Conservation (phyloP, 2,888 invertebrate species). For the Erannis defoliaria region DNA sequence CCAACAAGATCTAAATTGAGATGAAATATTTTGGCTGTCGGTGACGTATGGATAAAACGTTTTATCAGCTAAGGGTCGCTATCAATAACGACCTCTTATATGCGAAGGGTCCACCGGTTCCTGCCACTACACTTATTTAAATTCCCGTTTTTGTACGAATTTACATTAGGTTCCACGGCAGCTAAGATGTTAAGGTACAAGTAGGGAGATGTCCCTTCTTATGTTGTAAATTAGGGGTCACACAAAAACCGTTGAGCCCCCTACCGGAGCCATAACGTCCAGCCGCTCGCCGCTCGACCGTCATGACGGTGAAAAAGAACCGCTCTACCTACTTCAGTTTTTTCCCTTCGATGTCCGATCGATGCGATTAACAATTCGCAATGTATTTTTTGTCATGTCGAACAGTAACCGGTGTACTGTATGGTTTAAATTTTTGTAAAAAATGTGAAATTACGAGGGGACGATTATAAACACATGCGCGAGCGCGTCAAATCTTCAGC, state of each 20-base stretch:
- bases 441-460: slow-evolving; percentile 82
- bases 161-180: slow-evolving; percentile 82
- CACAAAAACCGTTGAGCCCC: slow-evolving; percentile 85
- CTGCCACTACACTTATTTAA: slow-evolving; percentile 82
- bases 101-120: slow-evolving; percentile 71
- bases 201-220: slow-evolving; percentile 77
- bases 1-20: neutral
- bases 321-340: slow-evolving; percentile 71
- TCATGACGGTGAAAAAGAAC: slow-evolving; percentile 75
- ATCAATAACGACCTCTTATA: slow-evolving; percentile 78
- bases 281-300: slow-evolving; percentile 66
- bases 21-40: slow-evolving; percentile 25
- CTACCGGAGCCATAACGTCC: slow-evolving; percentile 80
- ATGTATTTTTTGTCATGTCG: slow-evolving; percentile 63
- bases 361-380: slow-evolving; percentile 76
- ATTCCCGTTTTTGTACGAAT: slow-evolving; percentile 84
- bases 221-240: slow-evolving; percentile 85
- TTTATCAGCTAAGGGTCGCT: slow-evolving; percentile 69
- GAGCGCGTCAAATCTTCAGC: slow-evolving; percentile 86
- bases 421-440: slow-evolving; percentile 76
- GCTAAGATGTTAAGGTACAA: slow-evolving; percentile 77
- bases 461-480: slow-evolving; percentile 85
- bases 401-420: slow-evolving; percentile 77
- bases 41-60: slow-evolving; percentile 54
- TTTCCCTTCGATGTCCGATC: slow-evolving; percentile 65